Base-by-base conservation (phyloP, 2,113 vertebrate species). In the Urocolius indicus region DNA sequence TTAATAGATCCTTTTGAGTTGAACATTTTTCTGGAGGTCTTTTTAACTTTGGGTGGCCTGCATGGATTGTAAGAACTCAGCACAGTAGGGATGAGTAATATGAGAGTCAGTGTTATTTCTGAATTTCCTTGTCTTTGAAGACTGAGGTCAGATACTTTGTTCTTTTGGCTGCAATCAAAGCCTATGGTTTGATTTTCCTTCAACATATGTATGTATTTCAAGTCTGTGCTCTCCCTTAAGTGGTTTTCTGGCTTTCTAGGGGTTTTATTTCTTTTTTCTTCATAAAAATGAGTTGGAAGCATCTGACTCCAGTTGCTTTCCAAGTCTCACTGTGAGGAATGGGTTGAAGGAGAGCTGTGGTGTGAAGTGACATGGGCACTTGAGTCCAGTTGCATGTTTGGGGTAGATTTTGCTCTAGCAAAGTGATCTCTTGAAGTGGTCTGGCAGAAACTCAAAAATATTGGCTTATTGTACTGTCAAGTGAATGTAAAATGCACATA, bases 21-120 rank as follows among this genome's bases (percentile, higher is more conserved):
- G 87, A 85, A 74, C 2, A 17, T 73, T 89, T 94, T 95, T 95
- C 72, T 77, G 77, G 74, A 80, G 61, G 23, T 90, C 68, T 94
- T 72, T 92, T 58, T 90, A 91, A 84, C 66, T 94, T 93, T 96
- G 96, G 63, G 84, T 97, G 96, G 94, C 87, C 91, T 81, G 77
- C 1, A 15, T 82, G 90, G 38, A 65, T 87, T 77, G 23, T 76
- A 93, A 46, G 80, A 94, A 57, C 21, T 21, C 77, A 84, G 73
- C 32, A 22, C 34, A 61, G 77, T 29, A n/a, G 76, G 73, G 65
- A 78, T 93, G 87, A 91, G 82, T 91, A 96, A 93, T 11, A 61
- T 0, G 54, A 87, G 91, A 90, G 66, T 55, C 62, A n/a, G 32
- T 88, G 82, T 90, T 96, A 66, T 83, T 96, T 86, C 92, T 84